These are phyloP conservation scores for Drosophila putrida DNA, from an alignment of 2,888 invertebrate genomes.

Conservation along the genomic window DNA sequence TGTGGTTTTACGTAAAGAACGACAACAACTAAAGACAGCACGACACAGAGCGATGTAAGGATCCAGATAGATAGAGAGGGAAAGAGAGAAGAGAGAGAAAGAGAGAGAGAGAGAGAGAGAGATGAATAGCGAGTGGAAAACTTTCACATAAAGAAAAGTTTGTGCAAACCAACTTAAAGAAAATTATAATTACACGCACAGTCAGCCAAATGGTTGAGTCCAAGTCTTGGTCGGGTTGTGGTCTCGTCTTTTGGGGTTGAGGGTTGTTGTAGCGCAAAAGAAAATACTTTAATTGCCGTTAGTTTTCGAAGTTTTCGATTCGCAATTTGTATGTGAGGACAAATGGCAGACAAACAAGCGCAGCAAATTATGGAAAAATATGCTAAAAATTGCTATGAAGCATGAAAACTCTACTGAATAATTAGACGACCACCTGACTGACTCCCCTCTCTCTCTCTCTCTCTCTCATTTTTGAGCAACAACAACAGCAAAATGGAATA, in stretches of 20 bases:
- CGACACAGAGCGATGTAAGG: constrained; percentile 6
- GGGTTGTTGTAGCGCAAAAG: constrained; percentile 37
- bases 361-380: constrained; percentile 73
- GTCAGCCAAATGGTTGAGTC: constrained; percentile 69
- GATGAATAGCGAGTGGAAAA: constrained; percentile 63
- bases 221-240: constrained; percentile 41
- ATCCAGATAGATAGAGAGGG: background rate
- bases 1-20: constrained; percentile 55
- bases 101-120: constrained; percentile 6
- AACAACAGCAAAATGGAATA: constrained; percentile 12
- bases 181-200: constrained; percentile 81
- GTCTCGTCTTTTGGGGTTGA: background rate
- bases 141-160: constrained; percentile 78
- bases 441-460: background rate
- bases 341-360: constrained; percentile 72
- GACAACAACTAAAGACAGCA: constrained; percentile 57
- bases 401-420: constrained; percentile 69
- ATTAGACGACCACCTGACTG: constrained; percentile 61
- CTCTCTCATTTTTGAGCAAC: background rate
- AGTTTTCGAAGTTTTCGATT: constrained; percentile 77
- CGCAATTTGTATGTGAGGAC: constrained; percentile 65
- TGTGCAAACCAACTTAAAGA: constrained; percentile 77
- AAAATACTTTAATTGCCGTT: constrained; percentile 79
- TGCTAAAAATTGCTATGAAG: constrained; percentile 59
- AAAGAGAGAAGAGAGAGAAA: background rate